Evolutionary conservation across 2,888 invertebrate genomes (phyloP).

Genomic region (Ceratothoa steindachneri): DNA sequence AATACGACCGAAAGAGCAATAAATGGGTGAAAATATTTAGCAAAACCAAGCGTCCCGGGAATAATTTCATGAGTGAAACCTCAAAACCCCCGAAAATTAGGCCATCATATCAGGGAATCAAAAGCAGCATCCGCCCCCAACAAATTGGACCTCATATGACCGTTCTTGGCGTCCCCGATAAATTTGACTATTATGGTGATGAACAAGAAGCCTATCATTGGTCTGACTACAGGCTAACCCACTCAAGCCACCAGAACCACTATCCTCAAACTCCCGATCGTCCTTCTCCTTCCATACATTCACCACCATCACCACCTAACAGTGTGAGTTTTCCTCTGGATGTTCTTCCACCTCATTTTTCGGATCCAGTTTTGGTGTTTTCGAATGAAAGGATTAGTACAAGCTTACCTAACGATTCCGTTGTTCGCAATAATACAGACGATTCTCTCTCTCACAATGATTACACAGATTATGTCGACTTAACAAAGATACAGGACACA

Average conservation of each 20-base stretch:
- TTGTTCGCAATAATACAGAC: neutral
- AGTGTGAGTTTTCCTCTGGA: slow-evolving; percentile 27
- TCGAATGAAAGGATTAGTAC: neutral
- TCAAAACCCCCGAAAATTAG: neutral
- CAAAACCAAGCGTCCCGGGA: slow-evolving; percentile 17
- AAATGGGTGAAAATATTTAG: slow-evolving; percentile 35
- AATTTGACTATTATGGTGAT: slow-evolving; percentile 7
- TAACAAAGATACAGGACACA: too few species aligned
- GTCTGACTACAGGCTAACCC: neutral
- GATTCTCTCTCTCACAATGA: neutral
- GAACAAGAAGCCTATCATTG: neutral
- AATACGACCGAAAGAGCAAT: slow-evolving; percentile 32
- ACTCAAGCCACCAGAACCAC: slow-evolving; percentile 13
- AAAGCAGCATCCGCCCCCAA: too few species aligned
- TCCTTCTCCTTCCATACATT: neutral
- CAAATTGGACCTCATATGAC: slow-evolving; percentile 24
- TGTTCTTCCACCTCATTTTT: slow-evolving; percentile 10
- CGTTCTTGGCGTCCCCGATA: slow-evolving; percentile 34
- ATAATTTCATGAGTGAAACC: neutral
- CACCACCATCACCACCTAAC: slow-evolving; percentile 9
- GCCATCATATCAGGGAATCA: neutral
- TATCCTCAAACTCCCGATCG: neutral
- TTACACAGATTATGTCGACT: neutral
- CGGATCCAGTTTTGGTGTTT: neutral
- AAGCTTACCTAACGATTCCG: neutral